phyloP scores from a whole-genome alignment of 2,888 invertebrate genomes.

The Carcina quercana region DNA sequence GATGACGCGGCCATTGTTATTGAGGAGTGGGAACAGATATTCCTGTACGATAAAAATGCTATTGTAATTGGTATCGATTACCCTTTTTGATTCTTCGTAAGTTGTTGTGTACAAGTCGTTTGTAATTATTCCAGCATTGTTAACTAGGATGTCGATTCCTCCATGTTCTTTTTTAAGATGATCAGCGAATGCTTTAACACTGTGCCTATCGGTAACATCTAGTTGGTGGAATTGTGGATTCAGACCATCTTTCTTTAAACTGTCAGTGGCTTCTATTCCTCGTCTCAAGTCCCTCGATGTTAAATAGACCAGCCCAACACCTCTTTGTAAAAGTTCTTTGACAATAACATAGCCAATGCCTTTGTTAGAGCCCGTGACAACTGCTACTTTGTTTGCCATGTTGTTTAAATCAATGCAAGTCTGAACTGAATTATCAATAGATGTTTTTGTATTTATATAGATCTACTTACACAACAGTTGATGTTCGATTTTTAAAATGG shows the following conservation, averaged over 20 bases:
- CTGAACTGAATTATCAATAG: too few relatives aligned
- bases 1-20: constrained; percentile 79
- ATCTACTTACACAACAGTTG: too few relatives aligned
- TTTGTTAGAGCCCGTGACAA: constrained; percentile 78
- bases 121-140: constrained; percentile 81
- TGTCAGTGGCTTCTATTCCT: constrained; percentile 67
- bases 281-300: constrained; percentile 74
- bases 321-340: constrained; percentile 72
- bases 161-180: constrained; percentile 74
- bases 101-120: constrained; percentile 30
- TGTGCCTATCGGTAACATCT: constrained; percentile 75
- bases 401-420: too few relatives aligned
- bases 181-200: constrained; percentile 72
- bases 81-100: constrained; percentile 69
- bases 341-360: constrained; percentile 78
- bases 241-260: constrained; percentile 60
- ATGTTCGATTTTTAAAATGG: too few relatives aligned
- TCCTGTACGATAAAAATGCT: constrained; percentile 76
- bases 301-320: constrained; percentile 77
- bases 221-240: constrained; percentile 76
- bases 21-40: constrained; percentile 79
- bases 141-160: constrained; percentile 82
- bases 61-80: constrained; percentile 80
- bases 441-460: too few relatives aligned
- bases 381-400: constrained; percentile 25